phyloP scores from a whole-genome alignment of 2,888 invertebrate genomes.

The Lamproptera curius region DNA sequence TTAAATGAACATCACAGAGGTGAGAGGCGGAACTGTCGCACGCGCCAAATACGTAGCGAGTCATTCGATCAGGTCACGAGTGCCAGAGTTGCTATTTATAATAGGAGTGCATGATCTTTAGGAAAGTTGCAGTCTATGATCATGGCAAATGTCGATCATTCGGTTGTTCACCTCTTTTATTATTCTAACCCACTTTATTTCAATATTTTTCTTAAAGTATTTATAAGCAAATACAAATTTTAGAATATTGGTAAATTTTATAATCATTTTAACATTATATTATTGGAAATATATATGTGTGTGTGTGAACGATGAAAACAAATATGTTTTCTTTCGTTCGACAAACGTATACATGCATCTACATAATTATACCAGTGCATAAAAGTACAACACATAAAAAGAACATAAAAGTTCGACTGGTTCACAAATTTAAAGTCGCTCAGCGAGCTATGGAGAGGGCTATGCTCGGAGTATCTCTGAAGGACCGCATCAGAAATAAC shows the following conservation, averaged over 20 bases:
- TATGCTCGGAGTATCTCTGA: too few relatives aligned
- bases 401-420: too few relatives aligned
- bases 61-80: constrained; percentile 20
- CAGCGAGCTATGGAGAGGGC: too few relatives aligned
- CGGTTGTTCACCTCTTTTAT: neutral
- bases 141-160: neutral
- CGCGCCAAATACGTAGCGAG: constrained; percentile 20
- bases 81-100: constrained; percentile 10
- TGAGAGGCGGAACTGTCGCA: constrained; percentile 24
- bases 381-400: too few relatives aligned
- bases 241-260: neutral
- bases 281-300: too few relatives aligned
- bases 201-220: neutral
- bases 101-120: constrained; percentile 5
- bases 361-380: too few relatives aligned
- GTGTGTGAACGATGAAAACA: too few relatives aligned
- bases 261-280: too few relatives aligned
- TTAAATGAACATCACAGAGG: constrained; percentile 21
- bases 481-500: too few relatives aligned
- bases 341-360: too few relatives aligned
- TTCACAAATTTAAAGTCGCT: too few relatives aligned
- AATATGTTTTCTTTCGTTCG: too few relatives aligned
- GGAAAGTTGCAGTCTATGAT: constrained; percentile 2
- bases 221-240: neutral
- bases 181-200: neutral